phyloP scores from a whole-genome alignment of 2,888 invertebrate species.

The Nipponacmea schrenckii region DNA sequence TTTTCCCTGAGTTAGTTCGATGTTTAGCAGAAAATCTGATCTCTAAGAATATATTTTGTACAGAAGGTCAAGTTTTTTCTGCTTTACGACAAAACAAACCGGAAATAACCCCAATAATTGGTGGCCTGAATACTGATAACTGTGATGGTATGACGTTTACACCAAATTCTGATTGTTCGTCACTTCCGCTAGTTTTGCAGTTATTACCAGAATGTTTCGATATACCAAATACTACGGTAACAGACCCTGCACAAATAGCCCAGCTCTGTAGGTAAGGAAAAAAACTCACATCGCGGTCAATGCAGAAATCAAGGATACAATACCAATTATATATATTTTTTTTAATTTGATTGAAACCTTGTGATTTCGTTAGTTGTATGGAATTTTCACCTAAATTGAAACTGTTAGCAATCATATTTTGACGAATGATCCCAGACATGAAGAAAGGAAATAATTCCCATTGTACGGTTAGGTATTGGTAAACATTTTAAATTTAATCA shows the following conservation, averaged over 20 bases:
- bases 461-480: too few species aligned
- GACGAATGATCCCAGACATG: too few species aligned
- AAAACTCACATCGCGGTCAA: too few species aligned
- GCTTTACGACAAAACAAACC: background rate
- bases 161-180: background rate
- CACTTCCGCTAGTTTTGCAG: background rate
- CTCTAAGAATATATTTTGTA: background rate
- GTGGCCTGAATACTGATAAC: background rate
- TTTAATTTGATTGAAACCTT: too few species aligned
- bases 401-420: too few species aligned
- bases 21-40: background rate
- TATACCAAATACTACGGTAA: background rate
- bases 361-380: too few species aligned
- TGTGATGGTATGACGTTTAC: conserved; percentile 1
- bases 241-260: background rate
- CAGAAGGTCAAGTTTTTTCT: background rate
- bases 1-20: background rate
- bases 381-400: too few species aligned
- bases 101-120: background rate
- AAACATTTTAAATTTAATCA: too few species aligned
- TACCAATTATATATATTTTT: too few species aligned
- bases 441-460: too few species aligned
- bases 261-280: background rate
- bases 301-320: too few species aligned
- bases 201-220: background rate